phyloP scores from a whole-genome alignment of 2,888 invertebrate species.

The Orchesella flavescens region DNA sequence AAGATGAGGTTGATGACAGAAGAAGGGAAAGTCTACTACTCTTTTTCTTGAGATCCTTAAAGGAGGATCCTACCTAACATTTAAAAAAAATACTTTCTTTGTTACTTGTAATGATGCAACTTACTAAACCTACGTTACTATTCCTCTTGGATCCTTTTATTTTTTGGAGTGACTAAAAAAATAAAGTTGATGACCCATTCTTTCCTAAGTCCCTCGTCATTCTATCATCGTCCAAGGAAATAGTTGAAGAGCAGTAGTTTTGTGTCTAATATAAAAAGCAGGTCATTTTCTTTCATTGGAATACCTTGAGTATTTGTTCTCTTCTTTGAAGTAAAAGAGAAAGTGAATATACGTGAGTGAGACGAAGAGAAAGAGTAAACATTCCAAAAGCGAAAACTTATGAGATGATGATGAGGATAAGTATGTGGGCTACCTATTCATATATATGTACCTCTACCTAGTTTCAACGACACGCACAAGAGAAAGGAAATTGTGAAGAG shows the following conservation, averaged over 20 bases:
- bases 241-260: too few relatives aligned
- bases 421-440: neutral
- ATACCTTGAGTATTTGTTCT: conserved; percentile 12
- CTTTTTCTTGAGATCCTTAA: neutral
- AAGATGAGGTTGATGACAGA: too few relatives aligned
- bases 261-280: neutral
- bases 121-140: neutral
- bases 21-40: neutral
- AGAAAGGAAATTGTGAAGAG: too few relatives aligned
- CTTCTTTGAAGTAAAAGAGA: neutral
- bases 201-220: conserved; percentile 26
- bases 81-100: too few relatives aligned
- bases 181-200: conserved; percentile 44
- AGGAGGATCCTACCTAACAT: too few relatives aligned
- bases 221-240: neutral
- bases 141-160: neutral
- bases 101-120: too few relatives aligned
- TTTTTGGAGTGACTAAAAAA: conserved; percentile 7
- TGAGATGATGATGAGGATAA: conserved; percentile 19
- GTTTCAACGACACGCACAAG: neutral
- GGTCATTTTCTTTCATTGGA: conserved; percentile 27
- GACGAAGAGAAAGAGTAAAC: conserved; percentile 24
- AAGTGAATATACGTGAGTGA: neutral
- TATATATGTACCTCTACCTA: too few relatives aligned
- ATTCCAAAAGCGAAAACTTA: conserved; percentile 5